Evolutionary conservation across 2,113 vertebrate genomes (phyloP).

Genomic region (Tympanuchus pallidicinctus): DNA sequence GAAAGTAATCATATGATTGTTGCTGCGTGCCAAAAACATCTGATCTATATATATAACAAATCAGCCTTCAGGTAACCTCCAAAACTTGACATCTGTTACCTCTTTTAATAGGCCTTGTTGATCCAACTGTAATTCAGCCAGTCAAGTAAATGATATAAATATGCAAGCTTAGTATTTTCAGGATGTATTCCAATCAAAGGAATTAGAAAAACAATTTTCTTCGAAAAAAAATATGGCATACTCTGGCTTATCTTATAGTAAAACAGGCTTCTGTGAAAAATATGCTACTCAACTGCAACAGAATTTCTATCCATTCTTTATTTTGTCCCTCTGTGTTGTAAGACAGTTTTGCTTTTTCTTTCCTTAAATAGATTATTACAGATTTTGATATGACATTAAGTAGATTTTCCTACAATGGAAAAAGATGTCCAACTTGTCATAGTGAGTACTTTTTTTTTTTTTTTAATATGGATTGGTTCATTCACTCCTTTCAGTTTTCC

Average conservation of each 20-base stretch:
- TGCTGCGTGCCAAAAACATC: not conserved
- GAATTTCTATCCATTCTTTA: slow-evolving; percentile 55
- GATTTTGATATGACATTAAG: slow-evolving; percentile 99
- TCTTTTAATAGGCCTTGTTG: not conserved
- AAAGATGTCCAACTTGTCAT: slow-evolving; percentile 94
- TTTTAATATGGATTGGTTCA: slow-evolving; percentile 20
- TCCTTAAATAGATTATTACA: slow-evolving; percentile 91
- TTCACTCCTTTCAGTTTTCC: slow-evolving; percentile 29
- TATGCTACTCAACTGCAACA: not conserved
- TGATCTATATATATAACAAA: not conserved
- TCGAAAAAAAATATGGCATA: not conserved
- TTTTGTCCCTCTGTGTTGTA: slow-evolving; percentile 37
- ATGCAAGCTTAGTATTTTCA: not conserved
- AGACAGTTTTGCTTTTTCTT: slow-evolving; percentile 64
- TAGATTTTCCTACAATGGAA: slow-evolving; percentile 93
- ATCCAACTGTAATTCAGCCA: not conserved
- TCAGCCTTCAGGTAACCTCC: not conserved
- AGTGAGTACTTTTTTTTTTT: slow-evolving; percentile 84
- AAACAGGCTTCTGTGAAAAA: not conserved
- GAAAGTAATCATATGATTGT: not conserved
- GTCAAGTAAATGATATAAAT: not conserved
- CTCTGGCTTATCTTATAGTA: not conserved
- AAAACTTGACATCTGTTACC: not conserved
- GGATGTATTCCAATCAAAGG: not conserved
- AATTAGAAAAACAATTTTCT: not conserved